phyloP scores from a whole-genome alignment of 2,113 vertebrate species.

The Sterrhoptilus dennistouni region DNA sequence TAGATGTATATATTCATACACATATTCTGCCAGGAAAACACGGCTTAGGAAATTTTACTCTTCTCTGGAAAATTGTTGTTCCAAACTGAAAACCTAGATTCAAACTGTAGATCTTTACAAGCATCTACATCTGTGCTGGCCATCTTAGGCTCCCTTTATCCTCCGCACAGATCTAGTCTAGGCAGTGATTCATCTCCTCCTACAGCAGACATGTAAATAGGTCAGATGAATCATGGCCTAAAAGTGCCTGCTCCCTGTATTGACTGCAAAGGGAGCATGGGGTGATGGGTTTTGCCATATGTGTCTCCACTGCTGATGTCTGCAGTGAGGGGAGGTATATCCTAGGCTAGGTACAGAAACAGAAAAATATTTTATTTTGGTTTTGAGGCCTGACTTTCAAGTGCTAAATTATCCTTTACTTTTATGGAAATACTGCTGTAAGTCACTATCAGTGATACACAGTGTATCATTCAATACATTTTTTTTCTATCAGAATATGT shows the following conservation, averaged over 20 bases:
- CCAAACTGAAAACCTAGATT: not conserved
- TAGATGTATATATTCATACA: not conserved
- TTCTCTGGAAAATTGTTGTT: constrained; percentile 9
- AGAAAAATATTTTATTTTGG: constrained; percentile 5
- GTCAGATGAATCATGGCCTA: constrained; percentile 70
- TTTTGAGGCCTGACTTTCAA: not conserved
- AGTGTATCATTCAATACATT: not conserved
- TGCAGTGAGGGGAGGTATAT: not conserved
- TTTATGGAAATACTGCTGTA: not conserved
- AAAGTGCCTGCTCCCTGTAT: constrained; percentile 48
- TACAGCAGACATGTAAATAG: constrained; percentile 62
- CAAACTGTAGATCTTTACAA: not conserved
- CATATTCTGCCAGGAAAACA: not conserved
- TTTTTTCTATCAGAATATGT: not conserved
- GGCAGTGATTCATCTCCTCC: constrained; percentile 67
- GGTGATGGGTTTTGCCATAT: constrained; percentile 22
- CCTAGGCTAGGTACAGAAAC: not conserved
- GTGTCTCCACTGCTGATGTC: not conserved
- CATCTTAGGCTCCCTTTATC: constrained; percentile 37
- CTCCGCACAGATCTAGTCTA: constrained; percentile 24
- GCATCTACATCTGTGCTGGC: constrained; percentile 38
- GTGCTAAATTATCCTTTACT: not conserved
- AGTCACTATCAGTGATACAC: not conserved
- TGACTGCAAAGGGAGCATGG: constrained; percentile 32
- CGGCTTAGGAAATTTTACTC: not conserved